These are phyloP conservation scores for Ditula angustiorana DNA, from an alignment of 2,888 invertebrate genomes.

Conservation along the genomic window DNA sequence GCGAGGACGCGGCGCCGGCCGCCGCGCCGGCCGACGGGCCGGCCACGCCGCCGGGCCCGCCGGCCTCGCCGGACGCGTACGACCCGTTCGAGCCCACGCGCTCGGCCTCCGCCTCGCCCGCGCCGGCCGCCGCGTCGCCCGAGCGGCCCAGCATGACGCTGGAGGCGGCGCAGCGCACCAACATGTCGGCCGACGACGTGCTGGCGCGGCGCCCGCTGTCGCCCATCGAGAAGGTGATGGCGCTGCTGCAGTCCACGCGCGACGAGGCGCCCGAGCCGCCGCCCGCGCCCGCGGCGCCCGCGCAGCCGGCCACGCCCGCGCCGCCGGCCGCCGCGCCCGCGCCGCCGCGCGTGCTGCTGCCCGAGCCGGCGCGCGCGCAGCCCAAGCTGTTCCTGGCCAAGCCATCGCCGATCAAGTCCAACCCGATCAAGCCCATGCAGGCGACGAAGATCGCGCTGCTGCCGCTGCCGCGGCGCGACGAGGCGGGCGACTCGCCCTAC, in stretches of 20 bases:
- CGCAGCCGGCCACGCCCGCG: slow-evolving; percentile 55
- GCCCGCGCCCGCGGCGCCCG: slow-evolving; percentile 53
- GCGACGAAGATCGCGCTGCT: slow-evolving; percentile 58
- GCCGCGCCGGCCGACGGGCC: slow-evolving; percentile 87
- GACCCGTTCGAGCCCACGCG: slow-evolving; percentile 97
- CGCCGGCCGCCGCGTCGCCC: slow-evolving; percentile 52
- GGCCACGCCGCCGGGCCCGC: slow-evolving; percentile 66
- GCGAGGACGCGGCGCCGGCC: slow-evolving; percentile 88
- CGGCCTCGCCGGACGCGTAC: slow-evolving; percentile 91
- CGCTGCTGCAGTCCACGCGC: slow-evolving; percentile 82
- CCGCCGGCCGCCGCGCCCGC: slow-evolving; percentile 51
- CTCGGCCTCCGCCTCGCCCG: slow-evolving; percentile 88
- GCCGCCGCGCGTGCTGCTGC: slow-evolving; percentile 57
- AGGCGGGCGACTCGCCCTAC: slow-evolving; percentile 88
- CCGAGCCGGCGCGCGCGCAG: slow-evolving; percentile 77
- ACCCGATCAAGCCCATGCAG: slow-evolving; percentile 85
- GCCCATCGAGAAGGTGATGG: slow-evolving; percentile 86
- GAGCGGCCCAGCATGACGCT: slow-evolving; percentile 68
- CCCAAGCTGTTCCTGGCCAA: slow-evolving; percentile 83
- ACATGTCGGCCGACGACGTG: slow-evolving; percentile 79
- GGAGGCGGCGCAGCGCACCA: slow-evolving; percentile 80
- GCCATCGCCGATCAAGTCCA: slow-evolving; percentile 84
- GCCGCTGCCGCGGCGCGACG: slow-evolving; percentile 55
- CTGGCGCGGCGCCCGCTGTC: slow-evolving; percentile 79
- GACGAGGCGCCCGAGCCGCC: slow-evolving; percentile 73